These are phyloP conservation scores for Galbula dea DNA, from an alignment of 2,113 vertebrate species.

Conservation along the genomic window DNA sequence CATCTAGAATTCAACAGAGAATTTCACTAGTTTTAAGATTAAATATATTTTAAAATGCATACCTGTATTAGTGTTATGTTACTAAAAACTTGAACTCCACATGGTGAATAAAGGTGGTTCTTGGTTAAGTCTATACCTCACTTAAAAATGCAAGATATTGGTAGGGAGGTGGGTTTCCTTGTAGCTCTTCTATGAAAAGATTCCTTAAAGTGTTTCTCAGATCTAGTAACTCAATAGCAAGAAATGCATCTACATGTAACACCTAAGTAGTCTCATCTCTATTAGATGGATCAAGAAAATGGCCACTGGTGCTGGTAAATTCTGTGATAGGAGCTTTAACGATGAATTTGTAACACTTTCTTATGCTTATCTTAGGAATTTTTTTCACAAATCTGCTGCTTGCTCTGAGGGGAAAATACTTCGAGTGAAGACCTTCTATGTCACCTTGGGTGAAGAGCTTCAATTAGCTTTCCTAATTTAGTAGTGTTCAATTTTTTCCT, in stretches of 20 bases:
- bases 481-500: not conserved
- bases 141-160: not conserved
- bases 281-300: not conserved
- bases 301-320: not conserved
- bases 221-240: not conserved
- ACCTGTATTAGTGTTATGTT: not conserved
- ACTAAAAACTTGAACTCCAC: not conserved
- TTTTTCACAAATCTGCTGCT: not conserved
- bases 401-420: not conserved
- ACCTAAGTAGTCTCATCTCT: no score
- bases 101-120: rapidly evolving
- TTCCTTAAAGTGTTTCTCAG: not conserved
- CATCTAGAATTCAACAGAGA: not conserved
- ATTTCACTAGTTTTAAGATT: not conserved
- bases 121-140: not conserved
- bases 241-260: not conserved
- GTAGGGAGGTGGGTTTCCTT: not conserved
- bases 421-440: not conserved
- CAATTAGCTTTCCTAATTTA: not conserved
- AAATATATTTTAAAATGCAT: not conserved
- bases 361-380: not conserved
- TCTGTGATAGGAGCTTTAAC: not conserved
- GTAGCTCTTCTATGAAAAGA: not conserved
- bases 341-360: not conserved
- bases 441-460: not conserved